phyloP scores from a whole-genome alignment of 2,113 vertebrate species.

The Syngnathus floridae region DNA sequence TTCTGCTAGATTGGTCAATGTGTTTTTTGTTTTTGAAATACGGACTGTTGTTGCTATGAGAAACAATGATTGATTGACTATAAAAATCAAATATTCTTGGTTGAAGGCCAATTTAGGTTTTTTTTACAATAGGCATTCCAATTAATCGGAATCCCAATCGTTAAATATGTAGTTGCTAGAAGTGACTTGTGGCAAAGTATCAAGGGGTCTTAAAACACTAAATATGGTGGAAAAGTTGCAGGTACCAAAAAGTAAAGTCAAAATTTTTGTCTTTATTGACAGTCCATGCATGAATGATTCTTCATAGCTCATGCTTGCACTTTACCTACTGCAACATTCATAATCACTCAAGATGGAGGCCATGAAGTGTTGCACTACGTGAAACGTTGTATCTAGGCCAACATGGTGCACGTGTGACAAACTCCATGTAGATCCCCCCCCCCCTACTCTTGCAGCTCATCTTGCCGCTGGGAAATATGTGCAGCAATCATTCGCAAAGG shows the following conservation, averaged over 20 bases:
- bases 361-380: constrained; percentile 18
- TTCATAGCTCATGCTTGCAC: constrained; percentile 1
- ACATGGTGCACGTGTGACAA: constrained; percentile 53
- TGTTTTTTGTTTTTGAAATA: too few species aligned
- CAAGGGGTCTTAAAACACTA: too few species aligned
- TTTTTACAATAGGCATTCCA: too few species aligned
- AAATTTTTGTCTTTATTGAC: constrained; percentile 6
- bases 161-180: too few species aligned
- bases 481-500: constrained; percentile 41
- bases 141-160: too few species aligned
- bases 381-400: constrained; percentile 49
- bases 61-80: too few species aligned
- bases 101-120: too few species aligned
- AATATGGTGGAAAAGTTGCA: too few species aligned
- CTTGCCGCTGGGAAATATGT: constrained; percentile 23
- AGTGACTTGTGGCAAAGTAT: too few species aligned
- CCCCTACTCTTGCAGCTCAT: neutral
- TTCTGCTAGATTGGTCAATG: too few species aligned
- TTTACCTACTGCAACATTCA: constrained; percentile 13
- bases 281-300: constrained; percentile 4
- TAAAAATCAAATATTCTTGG: too few species aligned
- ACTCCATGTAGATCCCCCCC: constrained; percentile 20
- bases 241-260: neutral
- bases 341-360: constrained; percentile 15
- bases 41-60: too few species aligned